phyloP scores from a whole-genome alignment of 2,797 vertebrate species.

The Pipistrellus nathusii region DNA sequence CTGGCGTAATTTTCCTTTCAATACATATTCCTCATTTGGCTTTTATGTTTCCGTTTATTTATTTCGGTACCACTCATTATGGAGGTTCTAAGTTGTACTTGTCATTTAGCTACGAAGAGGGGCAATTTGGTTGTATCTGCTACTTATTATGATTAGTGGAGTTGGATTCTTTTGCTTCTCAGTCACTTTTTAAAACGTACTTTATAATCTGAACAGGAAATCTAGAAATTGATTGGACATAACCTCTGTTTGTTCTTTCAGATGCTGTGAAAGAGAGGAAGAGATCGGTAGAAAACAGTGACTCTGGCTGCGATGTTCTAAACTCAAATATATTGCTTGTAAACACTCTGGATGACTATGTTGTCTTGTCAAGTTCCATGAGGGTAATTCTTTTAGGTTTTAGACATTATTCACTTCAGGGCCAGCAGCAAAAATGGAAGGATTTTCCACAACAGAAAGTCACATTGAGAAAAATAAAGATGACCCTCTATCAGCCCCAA shows the following conservation, averaged over 20 bases:
- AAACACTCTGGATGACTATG: not conserved
- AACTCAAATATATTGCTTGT: not conserved
- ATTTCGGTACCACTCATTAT: not conserved
- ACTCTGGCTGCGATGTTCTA: not conserved
- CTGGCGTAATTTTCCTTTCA: not conserved
- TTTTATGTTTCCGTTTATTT: not conserved
- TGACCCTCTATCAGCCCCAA: not conserved
- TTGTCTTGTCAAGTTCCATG: not conserved
- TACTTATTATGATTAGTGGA: not conserved
- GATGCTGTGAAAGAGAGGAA: not conserved
- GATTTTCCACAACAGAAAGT: not conserved
- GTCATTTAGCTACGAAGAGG: not conserved
- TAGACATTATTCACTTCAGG: not conserved
- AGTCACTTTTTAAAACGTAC: not conserved
- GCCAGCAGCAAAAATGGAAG: not conserved
- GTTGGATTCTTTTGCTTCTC: not conserved
- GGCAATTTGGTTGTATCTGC: not conserved
- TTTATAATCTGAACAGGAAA: constrained; percentile 25
- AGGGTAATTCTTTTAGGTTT: not conserved
- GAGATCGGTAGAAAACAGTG: not conserved
- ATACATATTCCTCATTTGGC: not conserved
- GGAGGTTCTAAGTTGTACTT: not conserved
- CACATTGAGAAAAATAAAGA: not conserved
- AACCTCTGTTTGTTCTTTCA: not conserved
- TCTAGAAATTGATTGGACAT: not conserved